Evolutionary conservation across 2,797 vertebrate species (phyloP).

Genomic region (Argentina silus): DNA sequence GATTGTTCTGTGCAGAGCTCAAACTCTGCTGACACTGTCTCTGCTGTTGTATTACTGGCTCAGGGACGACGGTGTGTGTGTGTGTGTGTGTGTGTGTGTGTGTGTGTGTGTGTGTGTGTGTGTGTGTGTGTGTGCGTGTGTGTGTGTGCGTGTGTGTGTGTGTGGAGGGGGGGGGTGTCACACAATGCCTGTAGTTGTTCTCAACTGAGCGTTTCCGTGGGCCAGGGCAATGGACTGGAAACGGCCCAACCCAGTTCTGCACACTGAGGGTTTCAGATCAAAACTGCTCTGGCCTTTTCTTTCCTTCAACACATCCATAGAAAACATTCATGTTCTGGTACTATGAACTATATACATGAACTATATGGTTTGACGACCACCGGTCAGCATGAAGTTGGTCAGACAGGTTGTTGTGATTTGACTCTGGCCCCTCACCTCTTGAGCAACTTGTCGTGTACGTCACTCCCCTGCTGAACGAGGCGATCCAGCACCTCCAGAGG

Average conservation of each 20-base stretch:
- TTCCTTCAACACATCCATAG: slow-evolving; percentile 5
- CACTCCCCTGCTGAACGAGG: slow-evolving; percentile 93
- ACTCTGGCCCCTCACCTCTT: slow-evolving; percentile 82
- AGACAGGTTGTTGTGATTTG: background rate
- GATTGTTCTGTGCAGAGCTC: slow-evolving; percentile 32
- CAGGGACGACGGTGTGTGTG: background rate
- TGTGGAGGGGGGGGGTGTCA: slow-evolving; percentile 10
- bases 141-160: slow-evolving; percentile 5
- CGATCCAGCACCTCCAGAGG: slow-evolving; percentile 92
- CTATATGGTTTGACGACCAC: background rate
- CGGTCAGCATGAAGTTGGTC: background rate
- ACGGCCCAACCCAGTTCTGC: slow-evolving; percentile 33
- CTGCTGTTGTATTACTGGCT: slow-evolving; percentile 52
- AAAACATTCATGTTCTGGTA: background rate
- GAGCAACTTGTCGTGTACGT: slow-evolving; percentile 91
- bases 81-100: background rate
- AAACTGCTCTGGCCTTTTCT: slow-evolving; percentile 24
- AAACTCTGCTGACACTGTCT: slow-evolving; percentile 53
- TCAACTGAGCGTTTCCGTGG: slow-evolving; percentile 55
- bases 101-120: slow-evolving; percentile 9
- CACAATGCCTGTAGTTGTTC: slow-evolving; percentile 73
- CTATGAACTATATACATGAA: background rate
- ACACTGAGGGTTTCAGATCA: slow-evolving; percentile 26
- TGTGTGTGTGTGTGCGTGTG: slow-evolving; percentile 4
- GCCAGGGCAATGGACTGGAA: slow-evolving; percentile 47